phyloP scores from a whole-genome alignment of 2,888 invertebrate species.

The Temnothorax ravouxi region DNA sequence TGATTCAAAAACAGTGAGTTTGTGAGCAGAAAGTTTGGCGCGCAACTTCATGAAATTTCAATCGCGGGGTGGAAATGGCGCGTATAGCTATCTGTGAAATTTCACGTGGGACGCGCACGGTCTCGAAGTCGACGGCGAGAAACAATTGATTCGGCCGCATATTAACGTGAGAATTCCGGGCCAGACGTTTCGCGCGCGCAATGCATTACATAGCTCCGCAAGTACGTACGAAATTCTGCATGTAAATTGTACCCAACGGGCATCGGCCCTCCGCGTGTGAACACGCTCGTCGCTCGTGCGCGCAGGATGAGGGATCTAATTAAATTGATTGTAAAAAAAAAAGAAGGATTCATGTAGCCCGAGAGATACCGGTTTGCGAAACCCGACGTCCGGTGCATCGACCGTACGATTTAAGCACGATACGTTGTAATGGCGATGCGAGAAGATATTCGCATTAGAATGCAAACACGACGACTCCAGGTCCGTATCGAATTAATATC shows the following conservation, averaged over 20 bases:
- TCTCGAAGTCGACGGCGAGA: constrained; percentile 36
- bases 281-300: not conserved
- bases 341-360: not conserved
- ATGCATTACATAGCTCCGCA: constrained; percentile 21
- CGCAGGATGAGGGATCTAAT: constrained; percentile 26
- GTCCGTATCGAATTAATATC: constrained; percentile 49
- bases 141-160: constrained; percentile 42
- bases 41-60: constrained; percentile 51
- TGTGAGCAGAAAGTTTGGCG: constrained; percentile 35
- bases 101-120: constrained; percentile 27
- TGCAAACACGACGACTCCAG: constrained; percentile 30
- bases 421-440: not conserved
- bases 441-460: constrained; percentile 21
- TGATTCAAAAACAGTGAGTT: constrained; percentile 50
- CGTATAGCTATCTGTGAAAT: constrained; percentile 27
- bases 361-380: not conserved
- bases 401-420: constrained; percentile 6
- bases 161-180: constrained; percentile 38
- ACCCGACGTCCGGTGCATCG: not conserved
- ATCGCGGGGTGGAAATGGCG: constrained; percentile 14
- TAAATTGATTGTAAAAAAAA: constrained; percentile 17
- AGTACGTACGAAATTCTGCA: constrained; percentile 29
- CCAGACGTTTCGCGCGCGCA: constrained; percentile 6
- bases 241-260: constrained; percentile 47
- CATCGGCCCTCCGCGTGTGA: not conserved